Conservation (phyloP, 2,888 invertebrate genomes). For the Lasioglossum vierecki region DNA sequence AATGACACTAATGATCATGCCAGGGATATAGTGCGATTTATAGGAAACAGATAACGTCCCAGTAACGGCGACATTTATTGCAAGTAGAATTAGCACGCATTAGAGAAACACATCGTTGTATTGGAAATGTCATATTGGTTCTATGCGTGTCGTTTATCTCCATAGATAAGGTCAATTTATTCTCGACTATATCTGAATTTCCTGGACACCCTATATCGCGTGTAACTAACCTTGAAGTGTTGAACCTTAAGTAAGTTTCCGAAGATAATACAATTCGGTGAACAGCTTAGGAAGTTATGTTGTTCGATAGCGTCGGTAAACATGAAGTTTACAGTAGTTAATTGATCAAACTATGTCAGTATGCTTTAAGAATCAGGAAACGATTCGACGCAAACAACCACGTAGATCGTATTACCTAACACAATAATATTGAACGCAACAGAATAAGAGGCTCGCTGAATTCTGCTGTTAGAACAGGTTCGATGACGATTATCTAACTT, state of each 20-base stretch:
- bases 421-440: neutral
- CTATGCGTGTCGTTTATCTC: neutral
- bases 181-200: neutral
- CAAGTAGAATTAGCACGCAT: neutral
- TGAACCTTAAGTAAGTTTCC: neutral
- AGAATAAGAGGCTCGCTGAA: neutral
- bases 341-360: neutral
- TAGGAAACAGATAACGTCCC: neutral
- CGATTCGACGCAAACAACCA: neutral
- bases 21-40: neutral
- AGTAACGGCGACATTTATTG: neutral
- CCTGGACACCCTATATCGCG: neutral
- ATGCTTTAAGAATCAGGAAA: neutral
- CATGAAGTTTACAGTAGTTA: neutral
- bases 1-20: neutral
- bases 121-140: neutral
- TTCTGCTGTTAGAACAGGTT: neutral
- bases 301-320: neutral
- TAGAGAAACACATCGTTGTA: neutral
- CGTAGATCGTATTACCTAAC: neutral
- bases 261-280: neutral
- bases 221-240: neutral
- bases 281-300: neutral
- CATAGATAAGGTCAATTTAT: neutral
- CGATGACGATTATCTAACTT: neutral